Base-by-base conservation (phyloP, 2,888 invertebrate genomes). In the Frankliniella intonsa region DNA sequence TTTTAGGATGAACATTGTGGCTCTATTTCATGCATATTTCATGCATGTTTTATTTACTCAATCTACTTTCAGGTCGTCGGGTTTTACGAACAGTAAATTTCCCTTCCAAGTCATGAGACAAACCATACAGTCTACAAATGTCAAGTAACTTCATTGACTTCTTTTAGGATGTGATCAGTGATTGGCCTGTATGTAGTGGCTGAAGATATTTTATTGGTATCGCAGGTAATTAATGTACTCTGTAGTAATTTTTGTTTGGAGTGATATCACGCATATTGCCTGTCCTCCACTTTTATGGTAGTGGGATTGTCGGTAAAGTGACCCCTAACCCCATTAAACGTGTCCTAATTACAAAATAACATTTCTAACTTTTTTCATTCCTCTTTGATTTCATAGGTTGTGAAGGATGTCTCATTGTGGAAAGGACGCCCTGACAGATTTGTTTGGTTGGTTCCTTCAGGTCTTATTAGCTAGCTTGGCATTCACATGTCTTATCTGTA, bases 371-470 rank as follows among this genome's bases (percentile, higher is more conserved):
- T 11, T 69, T 22, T 76, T 22, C 12, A 3, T 25, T 25, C 3
- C 25, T 25, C 1, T 10, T 76, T 25, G 25, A 0, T 76, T 76
- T 22, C 25, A n/a, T 11, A 76, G 69, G 25, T 76, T 12, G 69
- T 76, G 19, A 62, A 62, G 62, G 69, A 76, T 76, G 69, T 76
- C 69, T 76, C 92, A 92, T 86, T 93, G 93, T 88, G 90, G 90
- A 80, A 93, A 93, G 87, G 92, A 93, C 90, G 93, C 93, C 22
- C 89, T 94, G 79, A 93, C 93, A 17, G 92, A 93, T 87, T 91
- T 91, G 84, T 93, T 93, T 87, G 93, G 93, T 83, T 93, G 93
- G 93, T 92, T 93, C 87, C 89, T 93, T 87, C 94, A 94, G 87
- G 92, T 92, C 83, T 87, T 94, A 82, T 87, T 94, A 84, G 93